Base-by-base conservation (phyloP, 1,140 invertebrate species). In the Yoshiicerus persimilis region DNA sequence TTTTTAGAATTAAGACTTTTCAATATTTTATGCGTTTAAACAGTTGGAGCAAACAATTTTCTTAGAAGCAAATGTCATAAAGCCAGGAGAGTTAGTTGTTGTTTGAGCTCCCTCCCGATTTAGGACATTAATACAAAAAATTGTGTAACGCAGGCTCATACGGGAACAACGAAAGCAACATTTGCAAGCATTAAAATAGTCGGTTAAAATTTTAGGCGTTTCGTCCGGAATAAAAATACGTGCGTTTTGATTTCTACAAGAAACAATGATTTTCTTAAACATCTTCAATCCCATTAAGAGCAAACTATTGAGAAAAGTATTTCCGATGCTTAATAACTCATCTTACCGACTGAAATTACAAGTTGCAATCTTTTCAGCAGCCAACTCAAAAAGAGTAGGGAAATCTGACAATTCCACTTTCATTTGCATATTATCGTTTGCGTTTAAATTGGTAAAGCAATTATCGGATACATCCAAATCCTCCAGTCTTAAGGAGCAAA, bases 341-440 rank as follows among this genome's bases (percentile, higher is more conserved):
- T 27, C 30, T 80, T 77, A 80, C 75, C 34, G 4, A n/a, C 10
- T 34, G 23, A 36, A 80, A 16, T 32, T 36, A 32, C 39, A 23
- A 25, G 13, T 84, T 39, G 80, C 27, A 38, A 88, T 30, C 8
- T 47, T 32, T 30, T 84, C 77, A 23, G 41, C 30, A 13, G 56
- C 56, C 23, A 39, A 30, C 56, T 88, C 87, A 20, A 88, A 66
- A 16, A 88, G 36, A 11, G 87, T 84, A n/a, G 86, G 86, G n/a
- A 83, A 62, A 9, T 5, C 20, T 1, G 41, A 83, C 11, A 62
- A 62, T n/a, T 47, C 70, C 27, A 87, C 38, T 2, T 30, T 83
- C 2, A 20, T n/a, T 70, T 38, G 25, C 9, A 39, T 25, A 34
- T 56, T 56, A 10, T 47, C 41, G 9, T 30, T 23, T 30, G 20